Evolutionary conservation across 2,797 vertebrate genomes (phyloP), one percentile per base, ranked within the genome.

Genomic region (Tympanoctomys barrerae): DNA sequence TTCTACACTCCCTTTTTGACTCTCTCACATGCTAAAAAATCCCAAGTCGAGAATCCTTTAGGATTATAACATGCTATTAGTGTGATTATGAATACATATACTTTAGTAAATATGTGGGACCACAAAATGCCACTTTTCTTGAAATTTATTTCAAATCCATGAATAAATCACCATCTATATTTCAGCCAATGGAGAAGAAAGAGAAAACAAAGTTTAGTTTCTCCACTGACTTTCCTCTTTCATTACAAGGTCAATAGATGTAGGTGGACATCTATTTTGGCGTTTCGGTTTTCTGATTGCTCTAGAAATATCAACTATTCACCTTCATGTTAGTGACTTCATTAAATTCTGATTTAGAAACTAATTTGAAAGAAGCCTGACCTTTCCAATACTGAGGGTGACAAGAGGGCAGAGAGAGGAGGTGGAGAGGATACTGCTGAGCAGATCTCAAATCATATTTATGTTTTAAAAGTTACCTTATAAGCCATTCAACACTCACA

Each of bases 321-420:
- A 86, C 92, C 95, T 96, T 95, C 70, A 82, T 81, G 89, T 97
- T 90, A 93, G 91, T 92, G 94, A 96, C 87, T 97, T 97, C 82
- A 90, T 97, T 97, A 96, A 93, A 95, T 92, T 97, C 94, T 94
- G 83, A 93, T 91, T 94, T 83, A 85, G 91, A 97, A 96, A 73
- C 89, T 95, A 92, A 97, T 98, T 97, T 97, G 88, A 97, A 97
- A 97, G 90, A 89, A 94, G 36, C 52, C 86, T 92, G 90, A 95
- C 96, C 94, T 97, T 94, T 96, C 86, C 94, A 95, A 92, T 81
- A 86, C 88, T 10, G 42, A 92, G 49, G 66, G 66, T 92, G 54
- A 86, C 84, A 52, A 66, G 89, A 19, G 57, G 46, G 62, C 88
- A 82, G 78, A 31, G 86, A 21, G 95, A 96, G 59, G 14, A 12